Conservation (phyloP, 2,888 invertebrate genomes). For the Beris morrisii region DNA sequence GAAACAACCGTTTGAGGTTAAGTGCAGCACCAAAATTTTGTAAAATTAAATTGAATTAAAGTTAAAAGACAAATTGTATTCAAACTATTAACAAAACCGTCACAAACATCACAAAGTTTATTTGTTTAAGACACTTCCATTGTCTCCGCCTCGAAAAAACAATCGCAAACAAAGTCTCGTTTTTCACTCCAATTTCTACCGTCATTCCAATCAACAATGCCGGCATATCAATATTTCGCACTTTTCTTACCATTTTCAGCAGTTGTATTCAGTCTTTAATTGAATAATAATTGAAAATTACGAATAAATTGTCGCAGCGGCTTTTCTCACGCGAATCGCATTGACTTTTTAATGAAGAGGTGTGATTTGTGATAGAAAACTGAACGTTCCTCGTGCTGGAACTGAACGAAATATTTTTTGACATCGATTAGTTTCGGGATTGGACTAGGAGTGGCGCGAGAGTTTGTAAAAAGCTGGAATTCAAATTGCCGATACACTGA, state of each 20-base stretch:
- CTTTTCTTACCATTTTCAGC: conserved; percentile 21
- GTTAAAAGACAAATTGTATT: background rate
- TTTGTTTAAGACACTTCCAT: too few relatives aligned
- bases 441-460: too few relatives aligned
- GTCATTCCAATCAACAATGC: too few relatives aligned
- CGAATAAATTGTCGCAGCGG: conserved; percentile 15
- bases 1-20: conserved; percentile 9
- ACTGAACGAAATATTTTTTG: background rate
- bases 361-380: conserved; percentile 4
- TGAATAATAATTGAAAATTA: conserved; percentile 6
- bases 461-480: too few relatives aligned
- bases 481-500: too few relatives aligned
- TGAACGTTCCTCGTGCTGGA: conserved; percentile 4
- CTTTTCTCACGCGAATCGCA: conserved; percentile 15
- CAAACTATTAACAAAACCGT: too few relatives aligned
- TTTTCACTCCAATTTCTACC: too few relatives aligned
- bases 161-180: too few relatives aligned
- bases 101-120: too few relatives aligned
- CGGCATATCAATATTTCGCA: too few relatives aligned
- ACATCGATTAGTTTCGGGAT: too few relatives aligned
- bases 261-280: background rate
- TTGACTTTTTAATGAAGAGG: conserved; percentile 23
- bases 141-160: too few relatives aligned
- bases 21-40: background rate
- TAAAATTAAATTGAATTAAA: background rate